Evolutionary conservation across 2,113 vertebrate genomes (phyloP), one percentile per base, ranked within the genome.

Genomic region (Hippotragus niger): DNA sequence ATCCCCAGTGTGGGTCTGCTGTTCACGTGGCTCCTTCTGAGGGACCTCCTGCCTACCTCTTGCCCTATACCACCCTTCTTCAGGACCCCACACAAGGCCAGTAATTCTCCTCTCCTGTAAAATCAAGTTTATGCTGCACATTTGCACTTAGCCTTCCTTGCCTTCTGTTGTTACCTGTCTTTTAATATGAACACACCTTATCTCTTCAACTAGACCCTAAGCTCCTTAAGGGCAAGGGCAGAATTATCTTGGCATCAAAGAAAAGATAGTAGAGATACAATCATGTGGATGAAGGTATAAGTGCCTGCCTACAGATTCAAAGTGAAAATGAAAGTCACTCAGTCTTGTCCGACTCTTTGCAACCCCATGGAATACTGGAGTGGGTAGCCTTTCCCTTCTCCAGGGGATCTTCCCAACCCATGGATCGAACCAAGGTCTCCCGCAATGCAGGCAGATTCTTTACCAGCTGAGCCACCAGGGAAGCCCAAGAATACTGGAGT

Each of bases 221-320:
- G 60, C 29, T 86, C 45, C 64, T 19, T 52, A 52, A 98, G 52
- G 19, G 16, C 6, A 76, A n/a, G n/a, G 67, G 47, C 2, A 67
- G 78, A 87, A 52, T 47, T 25, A 25, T 10, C 67, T 57, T 15
- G 14, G 82, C 52, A 64, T 23, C 0, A 1, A 27, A 5, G 10
- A 13, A 25, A 85, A 94, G 53, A 95, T 21, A 33, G 0, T 12
- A 16, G 60, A 43, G 57, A 29, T 0, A 19, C 1, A 5, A 15
- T n/a, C 3, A 0, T 12, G 19, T 45, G 78, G 14, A 33, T 47
- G 17, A 58, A 45, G 2, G 6, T 7, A 21, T 40, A 3, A 7
- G 16, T 88, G 71, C 90, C 25, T 27, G 6, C 55, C 76, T 50
- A 3, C 6, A 33, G 60, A 40, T 2, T 71, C 36, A 52, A 60